phyloP scores from a whole-genome alignment of 1,140 invertebrate species.

The Zophobas atratus region DNA sequence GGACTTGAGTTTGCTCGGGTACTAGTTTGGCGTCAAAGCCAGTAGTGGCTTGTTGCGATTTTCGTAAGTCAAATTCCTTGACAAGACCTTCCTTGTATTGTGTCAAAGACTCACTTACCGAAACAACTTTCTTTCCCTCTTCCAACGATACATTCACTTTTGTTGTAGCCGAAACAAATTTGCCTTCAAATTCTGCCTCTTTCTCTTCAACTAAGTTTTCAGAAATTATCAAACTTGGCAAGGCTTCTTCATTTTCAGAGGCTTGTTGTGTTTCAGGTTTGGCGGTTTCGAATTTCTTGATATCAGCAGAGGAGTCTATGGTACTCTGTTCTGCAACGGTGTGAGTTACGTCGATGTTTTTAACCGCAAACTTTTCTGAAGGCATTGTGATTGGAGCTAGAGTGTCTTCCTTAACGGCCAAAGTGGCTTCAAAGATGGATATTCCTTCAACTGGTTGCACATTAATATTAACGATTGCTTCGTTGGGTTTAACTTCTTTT shows the following conservation, averaged over 20 bases:
- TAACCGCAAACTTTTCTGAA: constrained; percentile 58
- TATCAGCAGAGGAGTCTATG: constrained; percentile 52
- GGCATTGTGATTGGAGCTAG: constrained; percentile 56
- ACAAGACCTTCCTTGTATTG: constrained; percentile 66
- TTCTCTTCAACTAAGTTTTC: constrained; percentile 64
- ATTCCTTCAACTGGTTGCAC: constrained; percentile 54
- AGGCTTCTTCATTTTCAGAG: constrained; percentile 55
- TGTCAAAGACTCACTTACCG: constrained; percentile 63
- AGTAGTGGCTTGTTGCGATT: constrained; percentile 60
- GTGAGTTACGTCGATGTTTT: constrained; percentile 59
- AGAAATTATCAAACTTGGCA: constrained; percentile 59
- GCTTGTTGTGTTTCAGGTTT: constrained; percentile 52
- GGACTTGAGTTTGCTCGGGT: constrained; percentile 61
- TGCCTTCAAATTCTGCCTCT: constrained; percentile 64
- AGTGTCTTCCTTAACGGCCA: constrained; percentile 54
- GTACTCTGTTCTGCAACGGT: constrained; percentile 59
- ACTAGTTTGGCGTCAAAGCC: constrained; percentile 62
- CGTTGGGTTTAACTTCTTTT: constrained; percentile 39
- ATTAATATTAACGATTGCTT: constrained; percentile 46
- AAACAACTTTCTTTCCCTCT: constrained; percentile 66
- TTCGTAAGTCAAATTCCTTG: constrained; percentile 53
- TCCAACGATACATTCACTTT: constrained; percentile 68
- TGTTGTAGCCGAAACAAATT: constrained; percentile 64
- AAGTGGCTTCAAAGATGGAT: constrained; percentile 49
- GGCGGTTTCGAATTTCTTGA: constrained; percentile 44